Evolutionary conservation across 2,113 vertebrate genomes (phyloP).

Genomic region (Corapipo altera): DNA sequence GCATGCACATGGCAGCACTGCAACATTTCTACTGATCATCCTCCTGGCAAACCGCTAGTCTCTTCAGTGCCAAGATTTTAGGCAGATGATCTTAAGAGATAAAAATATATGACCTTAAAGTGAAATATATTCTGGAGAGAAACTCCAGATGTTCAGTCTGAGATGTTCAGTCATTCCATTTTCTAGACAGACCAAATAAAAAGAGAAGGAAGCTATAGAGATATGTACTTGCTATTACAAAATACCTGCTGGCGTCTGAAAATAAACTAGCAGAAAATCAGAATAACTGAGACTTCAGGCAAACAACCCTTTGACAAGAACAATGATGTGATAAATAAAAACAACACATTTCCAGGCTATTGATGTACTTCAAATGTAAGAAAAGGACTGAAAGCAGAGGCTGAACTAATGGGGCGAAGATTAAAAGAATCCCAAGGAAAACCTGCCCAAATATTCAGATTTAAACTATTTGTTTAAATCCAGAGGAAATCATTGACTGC

Average conservation of each 20-base stretch:
- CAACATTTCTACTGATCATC: not conserved
- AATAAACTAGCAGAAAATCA: slow-evolving; percentile 13
- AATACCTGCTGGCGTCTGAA: not conserved
- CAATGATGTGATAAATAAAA: slow-evolving; percentile 29
- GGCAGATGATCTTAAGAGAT: not conserved
- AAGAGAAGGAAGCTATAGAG: not conserved
- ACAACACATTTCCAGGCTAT: not conserved
- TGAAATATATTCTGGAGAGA: not conserved
- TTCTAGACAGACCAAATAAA: not conserved
- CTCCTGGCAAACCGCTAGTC: not conserved
- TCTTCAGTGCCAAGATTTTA: not conserved
- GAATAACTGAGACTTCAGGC: not conserved
- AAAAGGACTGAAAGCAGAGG: not conserved
- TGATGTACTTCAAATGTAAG: not conserved
- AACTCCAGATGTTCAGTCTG: not conserved
- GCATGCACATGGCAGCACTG: not conserved
- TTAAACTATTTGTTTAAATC: not conserved
- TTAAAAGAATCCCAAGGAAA: not conserved
- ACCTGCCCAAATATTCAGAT: not conserved
- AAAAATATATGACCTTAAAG: not conserved
- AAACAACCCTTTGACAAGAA: not conserved
- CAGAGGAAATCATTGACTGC: not conserved
- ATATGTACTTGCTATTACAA: not conserved
- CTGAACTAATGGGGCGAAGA: not conserved
- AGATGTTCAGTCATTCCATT: not conserved